A percentile compares a stretch with the other conserved stretches of the same genome.
Evolutionary conservation across 2,888 invertebrate species (phyloP).

Genomic region (Morpho deidamia): DNA sequence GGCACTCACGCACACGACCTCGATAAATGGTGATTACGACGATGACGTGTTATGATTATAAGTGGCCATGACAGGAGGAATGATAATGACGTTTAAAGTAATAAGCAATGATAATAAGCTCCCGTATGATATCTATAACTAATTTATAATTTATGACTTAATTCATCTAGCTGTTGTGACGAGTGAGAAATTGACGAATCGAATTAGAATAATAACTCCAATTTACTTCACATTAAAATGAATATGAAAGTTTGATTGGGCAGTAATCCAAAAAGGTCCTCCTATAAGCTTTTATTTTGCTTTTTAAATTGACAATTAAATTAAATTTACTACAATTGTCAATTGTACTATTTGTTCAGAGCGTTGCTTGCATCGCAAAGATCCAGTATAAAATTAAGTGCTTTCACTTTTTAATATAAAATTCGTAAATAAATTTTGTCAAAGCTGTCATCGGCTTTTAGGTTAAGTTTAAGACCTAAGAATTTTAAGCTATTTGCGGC

Average conservation of each 20-base stretch:
- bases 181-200: conserved; percentile 4
- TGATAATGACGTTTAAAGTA: conserved; percentile 25
- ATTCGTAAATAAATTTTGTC: too few relatives aligned
- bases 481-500: too few relatives aligned
- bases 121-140: conserved; percentile 21
- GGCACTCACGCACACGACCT: conserved; percentile 26
- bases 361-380: too few relatives aligned
- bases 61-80: conserved; percentile 25
- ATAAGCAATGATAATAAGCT: conserved; percentile 24
- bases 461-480: too few relatives aligned
- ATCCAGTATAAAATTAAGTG: too few relatives aligned
- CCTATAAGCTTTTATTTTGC: too few relatives aligned
- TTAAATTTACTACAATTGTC: too few relatives aligned
- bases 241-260: background rate
- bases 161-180: background rate
- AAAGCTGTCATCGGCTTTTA: too few relatives aligned
- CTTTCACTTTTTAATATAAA: too few relatives aligned
- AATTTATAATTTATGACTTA: conserved; percentile 21
- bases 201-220: background rate
- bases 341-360: too few relatives aligned
- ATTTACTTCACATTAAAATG: background rate
- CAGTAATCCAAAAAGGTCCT: too few relatives aligned
- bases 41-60: conserved; percentile 22
- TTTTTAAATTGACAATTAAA: too few relatives aligned
- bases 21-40: conserved; percentile 17